phyloP scores from a whole-genome alignment of 2,113 vertebrate genomes.

The Pteropus alecto region DNA sequence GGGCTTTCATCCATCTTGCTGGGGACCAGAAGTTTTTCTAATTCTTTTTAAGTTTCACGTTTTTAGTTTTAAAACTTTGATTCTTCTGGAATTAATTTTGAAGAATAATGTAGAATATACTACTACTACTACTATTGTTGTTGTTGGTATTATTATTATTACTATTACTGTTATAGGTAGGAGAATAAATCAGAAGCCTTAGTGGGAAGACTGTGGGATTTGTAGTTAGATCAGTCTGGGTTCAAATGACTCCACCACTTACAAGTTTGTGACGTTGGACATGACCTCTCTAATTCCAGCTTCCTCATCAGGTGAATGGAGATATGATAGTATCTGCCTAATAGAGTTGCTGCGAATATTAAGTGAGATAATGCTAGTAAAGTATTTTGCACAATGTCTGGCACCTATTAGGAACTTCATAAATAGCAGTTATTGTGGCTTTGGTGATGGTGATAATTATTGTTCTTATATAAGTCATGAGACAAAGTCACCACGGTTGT shows the following conservation, averaged over 20 bases:
- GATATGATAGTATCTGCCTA: neutral
- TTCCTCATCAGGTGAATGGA: neutral
- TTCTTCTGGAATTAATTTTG: neutral
- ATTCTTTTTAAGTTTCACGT: neutral
- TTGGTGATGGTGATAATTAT: slow-evolving; percentile 26
- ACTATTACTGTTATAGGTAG: neutral
- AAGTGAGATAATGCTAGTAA: slow-evolving; percentile 40
- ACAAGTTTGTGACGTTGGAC: neutral
- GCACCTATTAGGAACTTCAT: neutral
- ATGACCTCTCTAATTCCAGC: neutral
- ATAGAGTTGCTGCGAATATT: neutral
- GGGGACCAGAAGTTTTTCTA: neutral
- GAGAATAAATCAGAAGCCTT: neutral
- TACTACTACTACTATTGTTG: no score
- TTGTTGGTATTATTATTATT: neutral
- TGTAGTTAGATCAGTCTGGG: neutral
- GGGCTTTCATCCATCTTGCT: neutral
- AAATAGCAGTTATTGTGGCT: neutral
- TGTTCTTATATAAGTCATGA: slow-evolving; percentile 15
- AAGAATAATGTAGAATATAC: neutral
- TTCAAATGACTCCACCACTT: neutral
- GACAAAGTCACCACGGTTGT: neutral
- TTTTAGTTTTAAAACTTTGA: neutral
- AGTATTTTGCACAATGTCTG: slow-evolving; percentile 28
- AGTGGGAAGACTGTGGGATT: neutral